phyloP scores from a whole-genome alignment of 2,888 invertebrate species.

The Timema cristinae region DNA sequence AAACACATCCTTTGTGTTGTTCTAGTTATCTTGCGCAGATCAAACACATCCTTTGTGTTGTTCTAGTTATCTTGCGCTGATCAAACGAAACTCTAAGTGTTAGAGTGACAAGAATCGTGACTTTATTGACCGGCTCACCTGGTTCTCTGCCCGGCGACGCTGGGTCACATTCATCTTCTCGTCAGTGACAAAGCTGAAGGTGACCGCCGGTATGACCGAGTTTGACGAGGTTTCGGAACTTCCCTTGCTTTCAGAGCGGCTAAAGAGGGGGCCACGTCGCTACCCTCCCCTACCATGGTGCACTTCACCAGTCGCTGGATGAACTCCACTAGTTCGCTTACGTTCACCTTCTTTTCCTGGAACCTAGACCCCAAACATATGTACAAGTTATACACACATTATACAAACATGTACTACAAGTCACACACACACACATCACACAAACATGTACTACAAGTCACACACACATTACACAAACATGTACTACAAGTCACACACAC shows the following conservation, averaged over 20 bases:
- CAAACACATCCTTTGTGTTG: no score
- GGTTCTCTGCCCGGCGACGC: constrained; percentile 63
- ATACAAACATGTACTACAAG: no score
- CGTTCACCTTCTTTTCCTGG: constrained; percentile 59
- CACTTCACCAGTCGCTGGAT: constrained; percentile 57
- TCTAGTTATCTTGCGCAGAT: no score
- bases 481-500: no score
- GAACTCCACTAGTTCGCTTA: constrained; percentile 63
- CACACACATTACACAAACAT: no score
- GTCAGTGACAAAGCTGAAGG: constrained; percentile 61
- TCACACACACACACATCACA: no score
- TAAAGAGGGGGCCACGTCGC: constrained; percentile 4
- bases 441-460: no score
- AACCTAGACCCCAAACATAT: constrained; percentile 44
- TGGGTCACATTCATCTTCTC: constrained; percentile 59
- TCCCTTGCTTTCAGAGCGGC: constrained; percentile 18
- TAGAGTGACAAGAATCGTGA: no score
- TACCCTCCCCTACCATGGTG: constrained; percentile 17
- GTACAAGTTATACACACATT: no score
- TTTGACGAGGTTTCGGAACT: constrained; percentile 17
- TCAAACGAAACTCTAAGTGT: no score
- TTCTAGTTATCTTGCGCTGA: no score
- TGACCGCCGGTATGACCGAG: constrained; percentile 39
- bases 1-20: no score
- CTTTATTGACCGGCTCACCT: constrained; percentile 48